Evolutionary conservation across 2,888 invertebrate genomes (phyloP).

Genomic region (Hyposoter didymator): DNA sequence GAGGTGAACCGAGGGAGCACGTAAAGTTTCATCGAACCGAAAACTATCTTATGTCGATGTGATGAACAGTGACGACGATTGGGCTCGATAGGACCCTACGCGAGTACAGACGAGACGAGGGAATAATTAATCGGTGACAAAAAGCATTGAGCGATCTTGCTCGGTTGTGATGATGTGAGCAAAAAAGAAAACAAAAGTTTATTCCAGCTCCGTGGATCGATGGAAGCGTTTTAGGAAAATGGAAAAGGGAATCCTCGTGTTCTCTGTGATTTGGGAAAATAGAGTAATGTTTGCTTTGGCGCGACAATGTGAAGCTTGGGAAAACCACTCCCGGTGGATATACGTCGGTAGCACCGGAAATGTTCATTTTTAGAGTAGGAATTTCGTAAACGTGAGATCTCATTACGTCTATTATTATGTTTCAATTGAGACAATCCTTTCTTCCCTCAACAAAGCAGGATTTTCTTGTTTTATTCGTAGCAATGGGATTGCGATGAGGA

Average conservation of each 20-base stretch:
- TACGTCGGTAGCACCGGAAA: neutral
- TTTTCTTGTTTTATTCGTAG: neutral
- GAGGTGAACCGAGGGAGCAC: constrained; percentile 47
- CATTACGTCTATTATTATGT: neutral
- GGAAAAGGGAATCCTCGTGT: neutral
- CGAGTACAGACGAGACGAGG: constrained; percentile 9
- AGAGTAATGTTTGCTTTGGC: neutral
- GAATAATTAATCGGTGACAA: constrained; percentile 9
- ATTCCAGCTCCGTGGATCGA: neutral
- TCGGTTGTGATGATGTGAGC: neutral
- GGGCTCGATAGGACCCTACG: constrained; percentile 2
- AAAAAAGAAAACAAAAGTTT: neutral
- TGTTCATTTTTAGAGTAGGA: neutral
- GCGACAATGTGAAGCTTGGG: neutral
- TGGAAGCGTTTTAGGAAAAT: constrained; percentile 26
- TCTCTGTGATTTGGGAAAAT: neutral
- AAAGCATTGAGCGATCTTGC: constrained; percentile 17
- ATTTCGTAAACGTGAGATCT: neutral
- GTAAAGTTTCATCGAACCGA: constrained; percentile 30
- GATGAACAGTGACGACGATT: constrained; percentile 30
- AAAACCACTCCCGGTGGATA: neutral
- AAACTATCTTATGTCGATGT: constrained; percentile 14
- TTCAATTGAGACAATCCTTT: neutral
- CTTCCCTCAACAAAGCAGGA: neutral
- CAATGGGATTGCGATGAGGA: neutral